Evolutionary conservation across 2,797 vertebrate genomes (phyloP), one percentile per base, ranked within the genome.

Genomic region (Sebastes elongatus): DNA sequence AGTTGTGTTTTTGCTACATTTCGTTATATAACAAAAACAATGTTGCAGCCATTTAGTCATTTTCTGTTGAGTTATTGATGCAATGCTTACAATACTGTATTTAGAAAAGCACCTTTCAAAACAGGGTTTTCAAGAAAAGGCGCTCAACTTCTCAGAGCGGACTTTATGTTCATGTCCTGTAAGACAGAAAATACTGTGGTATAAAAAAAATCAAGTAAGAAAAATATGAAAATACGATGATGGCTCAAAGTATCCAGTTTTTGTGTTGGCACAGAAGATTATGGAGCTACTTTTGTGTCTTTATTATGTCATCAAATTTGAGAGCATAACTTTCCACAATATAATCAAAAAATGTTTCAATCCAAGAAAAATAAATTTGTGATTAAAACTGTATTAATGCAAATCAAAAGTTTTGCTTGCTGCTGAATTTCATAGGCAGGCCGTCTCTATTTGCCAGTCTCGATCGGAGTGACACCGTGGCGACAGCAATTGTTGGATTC

Each of bases 211-310:
- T 27, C 3, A 27, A 30, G 20, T 32, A 46, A 27, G 7, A 77
- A 46, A 71, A 79, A 80, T 49, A 38, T 32, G 70, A 62, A 80
- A 80, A 90, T n/a, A 80, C 25, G 74, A 13, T 11, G 27, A 63
- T 28, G 38, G 53, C 33, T 66, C 20, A 66, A 57, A 59, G 49
- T 56, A 57, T 71, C 38, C 30, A 4, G 49, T 76, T 85, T 46
- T 71, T 53, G 52, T 62, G 30, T 46, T 57, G 28, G 61, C 46
- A 49, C 42, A 46, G 0, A 46, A 6, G 42, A 46, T 16, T 46
- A 46, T 46, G 42, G 38, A 42, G 38, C 38, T 42, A 16, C 38
- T 42, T 42, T 42, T 42, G 14, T 42, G 38, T 42, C 38, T 42
- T 42, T 1, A 16, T 42, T 16, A 42, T 16, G 14, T 42, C 5